A percentile compares a stretch with the other conserved stretches of the same genome.
These are phyloP conservation scores for Centroberyx gerrardi DNA, from an alignment of 2,797 vertebrate genomes.

Conservation along the genomic window DNA sequence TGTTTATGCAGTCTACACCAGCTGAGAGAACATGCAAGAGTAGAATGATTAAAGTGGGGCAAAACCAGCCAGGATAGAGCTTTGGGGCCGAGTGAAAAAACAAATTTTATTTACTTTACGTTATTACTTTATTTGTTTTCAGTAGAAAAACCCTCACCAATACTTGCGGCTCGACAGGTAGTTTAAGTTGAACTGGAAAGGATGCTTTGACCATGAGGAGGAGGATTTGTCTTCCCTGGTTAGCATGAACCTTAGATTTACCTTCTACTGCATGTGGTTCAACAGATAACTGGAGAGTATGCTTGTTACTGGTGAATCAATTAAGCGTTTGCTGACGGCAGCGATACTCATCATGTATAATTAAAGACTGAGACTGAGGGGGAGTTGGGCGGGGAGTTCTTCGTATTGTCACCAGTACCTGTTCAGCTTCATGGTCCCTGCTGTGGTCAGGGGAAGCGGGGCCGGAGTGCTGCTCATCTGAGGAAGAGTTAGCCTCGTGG, in stretches of 20 bases:
- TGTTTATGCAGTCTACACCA: slow-evolving; percentile 16
- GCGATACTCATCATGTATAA: neutral
- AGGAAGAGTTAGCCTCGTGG: slow-evolving; percentile 76
- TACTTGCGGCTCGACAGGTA: neutral
- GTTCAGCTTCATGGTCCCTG: slow-evolving; percentile 59
- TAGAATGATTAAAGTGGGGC: neutral
- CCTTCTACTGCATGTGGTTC: too few relatives aligned
- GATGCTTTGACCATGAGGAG: too few relatives aligned
- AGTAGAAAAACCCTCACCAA: neutral
- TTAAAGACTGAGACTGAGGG: neutral
- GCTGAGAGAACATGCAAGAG: neutral
- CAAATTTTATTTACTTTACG: too few relatives aligned
- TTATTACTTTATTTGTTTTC: neutral
- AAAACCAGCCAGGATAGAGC: neutral
- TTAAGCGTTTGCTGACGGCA: too few relatives aligned
- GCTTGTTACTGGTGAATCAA: too few relatives aligned
- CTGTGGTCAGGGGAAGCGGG: slow-evolving; percentile 74
- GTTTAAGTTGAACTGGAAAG: neutral
- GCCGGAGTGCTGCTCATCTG: slow-evolving; percentile 79
- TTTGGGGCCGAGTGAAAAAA: neutral
- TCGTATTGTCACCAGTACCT: slow-evolving; percentile 71
- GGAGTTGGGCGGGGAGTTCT: neutral
- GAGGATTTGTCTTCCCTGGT: too few relatives aligned
- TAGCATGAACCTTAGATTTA: too few relatives aligned
- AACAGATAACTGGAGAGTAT: too few relatives aligned